Conservation (phyloP, 2,888 invertebrate species). For the Caenorhabditis sp. region DNA sequence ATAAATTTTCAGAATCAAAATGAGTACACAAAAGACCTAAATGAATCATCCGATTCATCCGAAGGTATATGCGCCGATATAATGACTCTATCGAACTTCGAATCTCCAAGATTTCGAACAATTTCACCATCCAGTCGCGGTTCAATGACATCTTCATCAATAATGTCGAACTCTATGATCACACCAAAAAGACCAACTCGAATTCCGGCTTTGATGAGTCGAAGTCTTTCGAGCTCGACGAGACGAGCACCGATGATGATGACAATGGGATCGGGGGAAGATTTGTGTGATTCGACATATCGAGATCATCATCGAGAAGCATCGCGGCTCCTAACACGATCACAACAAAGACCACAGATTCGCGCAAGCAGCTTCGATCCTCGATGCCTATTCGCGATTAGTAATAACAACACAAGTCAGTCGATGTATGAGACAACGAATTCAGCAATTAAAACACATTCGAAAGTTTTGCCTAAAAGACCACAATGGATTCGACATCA, state of each 20-base stretch:
- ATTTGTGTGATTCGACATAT: conserved; percentile 28
- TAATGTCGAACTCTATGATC: conserved; percentile 15
- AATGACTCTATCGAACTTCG: not conserved
- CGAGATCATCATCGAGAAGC: conserved; percentile 31
- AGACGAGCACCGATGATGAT: conserved; percentile 4
- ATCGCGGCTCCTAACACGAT: conserved; percentile 27
- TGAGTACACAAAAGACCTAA: conserved; percentile 24
- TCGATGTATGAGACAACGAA: conserved; percentile 15
- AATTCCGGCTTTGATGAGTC: conserved; percentile 48
- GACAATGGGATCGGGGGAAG: conserved; percentile 41
- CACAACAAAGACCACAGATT: conserved; percentile 28
- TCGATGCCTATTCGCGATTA: conserved; percentile 27
- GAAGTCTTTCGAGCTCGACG: conserved; percentile 20
- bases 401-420: conserved; percentile 8
- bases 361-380: conserved; percentile 41
- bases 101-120: not conserved
- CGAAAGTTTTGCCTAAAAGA: conserved; percentile 26
- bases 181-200: conserved; percentile 20
- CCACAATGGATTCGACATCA: conserved; percentile 31
- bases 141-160: conserved; percentile 32
- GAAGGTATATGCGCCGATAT: conserved; percentile 48
- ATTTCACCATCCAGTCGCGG: conserved; percentile 13
- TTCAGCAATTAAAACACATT: not conserved
- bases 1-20: conserved; percentile 2
- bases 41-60: conserved; percentile 24